phyloP scores from a whole-genome alignment of 2,797 vertebrate genomes.

The Phrynocephalus vlangalii region DNA sequence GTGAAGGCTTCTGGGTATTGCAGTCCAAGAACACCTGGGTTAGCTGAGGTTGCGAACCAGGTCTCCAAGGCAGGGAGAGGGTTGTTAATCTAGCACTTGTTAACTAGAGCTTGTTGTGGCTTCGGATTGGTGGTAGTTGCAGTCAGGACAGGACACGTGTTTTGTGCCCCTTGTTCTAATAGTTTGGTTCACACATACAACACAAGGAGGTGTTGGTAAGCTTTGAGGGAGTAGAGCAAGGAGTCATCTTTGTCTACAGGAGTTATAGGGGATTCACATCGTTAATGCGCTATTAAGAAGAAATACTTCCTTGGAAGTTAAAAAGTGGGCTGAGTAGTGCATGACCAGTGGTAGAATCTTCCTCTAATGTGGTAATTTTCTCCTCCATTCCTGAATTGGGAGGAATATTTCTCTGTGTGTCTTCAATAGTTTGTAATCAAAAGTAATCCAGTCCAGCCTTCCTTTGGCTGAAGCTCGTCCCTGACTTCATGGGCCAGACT shows the following conservation, averaged over 20 bases:
- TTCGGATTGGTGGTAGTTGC: too few relatives aligned
- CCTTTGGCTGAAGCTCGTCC: too few relatives aligned
- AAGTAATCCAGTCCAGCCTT: background rate
- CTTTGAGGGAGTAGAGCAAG: background rate
- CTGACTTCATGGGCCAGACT: background rate
- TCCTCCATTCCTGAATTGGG: background rate
- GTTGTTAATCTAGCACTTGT: too few relatives aligned
- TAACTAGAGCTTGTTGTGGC: too few relatives aligned
- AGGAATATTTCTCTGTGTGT: background rate
- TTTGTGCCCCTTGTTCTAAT: background rate
- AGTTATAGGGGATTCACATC: background rate
- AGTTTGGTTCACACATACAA: background rate
- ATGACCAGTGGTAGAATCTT: background rate
- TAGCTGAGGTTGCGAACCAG: background rate
- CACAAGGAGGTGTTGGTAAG: background rate
- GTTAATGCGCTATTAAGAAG: background rate
- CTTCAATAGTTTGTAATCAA: background rate
- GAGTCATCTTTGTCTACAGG: background rate
- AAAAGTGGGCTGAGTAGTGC: background rate
- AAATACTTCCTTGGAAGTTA: background rate
- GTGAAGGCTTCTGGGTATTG: background rate
- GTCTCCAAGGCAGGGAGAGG: too few relatives aligned
- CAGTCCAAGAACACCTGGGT: background rate
- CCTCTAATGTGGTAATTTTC: background rate
- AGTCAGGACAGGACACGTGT: background rate